A percentile compares a stretch with the other conserved stretches of the same genome.
Conservation (phyloP, 2,113 vertebrate species). For the Thalassarche chlororhynchos region DNA sequence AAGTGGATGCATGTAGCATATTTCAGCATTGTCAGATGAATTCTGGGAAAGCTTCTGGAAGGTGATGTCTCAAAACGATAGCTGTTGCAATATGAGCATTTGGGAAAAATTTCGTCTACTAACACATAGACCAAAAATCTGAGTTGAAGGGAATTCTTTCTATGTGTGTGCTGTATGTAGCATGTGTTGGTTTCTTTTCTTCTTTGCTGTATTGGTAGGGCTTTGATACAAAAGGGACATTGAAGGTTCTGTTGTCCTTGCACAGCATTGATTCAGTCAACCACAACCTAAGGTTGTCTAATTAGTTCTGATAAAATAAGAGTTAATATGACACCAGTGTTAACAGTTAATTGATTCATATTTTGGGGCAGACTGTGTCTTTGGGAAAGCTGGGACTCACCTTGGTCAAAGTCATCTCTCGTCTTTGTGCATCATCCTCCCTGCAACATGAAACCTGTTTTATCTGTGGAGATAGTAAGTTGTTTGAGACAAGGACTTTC, state of each 20-base stretch:
- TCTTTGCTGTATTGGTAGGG: neutral
- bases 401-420: neutral
- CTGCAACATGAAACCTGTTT: neutral
- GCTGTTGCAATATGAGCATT: neutral
- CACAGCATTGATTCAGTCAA: neutral
- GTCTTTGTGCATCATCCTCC: neutral
- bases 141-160: neutral
- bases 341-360: neutral
- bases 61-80: neutral
- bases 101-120: neutral
- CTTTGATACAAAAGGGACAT: neutral
- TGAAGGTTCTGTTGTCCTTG: neutral
- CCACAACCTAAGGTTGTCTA: neutral
- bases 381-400: neutral
- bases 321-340: neutral
- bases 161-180: neutral
- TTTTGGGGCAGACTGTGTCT: neutral
- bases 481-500: neutral
- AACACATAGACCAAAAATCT: neutral
- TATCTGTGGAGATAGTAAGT: neutral
- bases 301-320: conserved; percentile 1
- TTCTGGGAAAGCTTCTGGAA: neutral
- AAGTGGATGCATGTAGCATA: neutral
- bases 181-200: neutral
- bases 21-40: neutral